Evolutionary conservation across 2,797 vertebrate species (phyloP).

Genomic region (Rhyacichthys aspro): DNA sequence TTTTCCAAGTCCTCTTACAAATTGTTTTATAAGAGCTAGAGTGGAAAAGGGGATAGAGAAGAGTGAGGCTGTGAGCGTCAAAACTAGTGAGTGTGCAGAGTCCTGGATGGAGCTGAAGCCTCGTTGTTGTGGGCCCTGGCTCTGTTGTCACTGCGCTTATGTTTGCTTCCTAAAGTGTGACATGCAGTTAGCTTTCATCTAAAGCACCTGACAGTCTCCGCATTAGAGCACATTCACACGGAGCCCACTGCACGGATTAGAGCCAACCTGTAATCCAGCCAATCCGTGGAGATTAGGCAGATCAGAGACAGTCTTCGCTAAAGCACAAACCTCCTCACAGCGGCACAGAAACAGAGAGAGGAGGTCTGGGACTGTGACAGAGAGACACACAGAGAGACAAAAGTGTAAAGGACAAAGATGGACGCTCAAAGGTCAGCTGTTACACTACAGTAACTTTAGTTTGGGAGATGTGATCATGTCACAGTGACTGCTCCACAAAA

Average conservation of each 20-base stretch:
- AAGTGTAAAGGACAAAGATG: slow-evolving; percentile 36
- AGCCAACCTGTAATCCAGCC: slow-evolving; percentile 77
- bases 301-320: slow-evolving; percentile 74
- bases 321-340: slow-evolving; percentile 51
- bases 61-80: background rate
- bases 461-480: slow-evolving; percentile 9
- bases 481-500: slow-evolving; percentile 3
- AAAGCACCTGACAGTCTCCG: slow-evolving; percentile 73
- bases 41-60: slow-evolving; percentile 2
- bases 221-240: slow-evolving; percentile 72
- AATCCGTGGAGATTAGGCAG: slow-evolving; percentile 69
- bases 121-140: slow-evolving; percentile 43
- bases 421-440: slow-evolving; percentile 67
- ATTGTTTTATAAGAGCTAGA: background rate
- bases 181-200: slow-evolving; percentile 78
- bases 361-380: slow-evolving; percentile 31
- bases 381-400: slow-evolving; percentile 36
- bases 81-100: background rate
- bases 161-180: slow-evolving; percentile 65
- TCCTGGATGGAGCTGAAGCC: slow-evolving; percentile 13
- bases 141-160: slow-evolving; percentile 54
- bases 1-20: too few species aligned
- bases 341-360: slow-evolving; percentile 42
- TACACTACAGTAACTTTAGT: slow-evolving; percentile 56
- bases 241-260: slow-evolving; percentile 75